phyloP scores from a whole-genome alignment of 1,140 invertebrate species.

The Brachionus plicatilis region DNA sequence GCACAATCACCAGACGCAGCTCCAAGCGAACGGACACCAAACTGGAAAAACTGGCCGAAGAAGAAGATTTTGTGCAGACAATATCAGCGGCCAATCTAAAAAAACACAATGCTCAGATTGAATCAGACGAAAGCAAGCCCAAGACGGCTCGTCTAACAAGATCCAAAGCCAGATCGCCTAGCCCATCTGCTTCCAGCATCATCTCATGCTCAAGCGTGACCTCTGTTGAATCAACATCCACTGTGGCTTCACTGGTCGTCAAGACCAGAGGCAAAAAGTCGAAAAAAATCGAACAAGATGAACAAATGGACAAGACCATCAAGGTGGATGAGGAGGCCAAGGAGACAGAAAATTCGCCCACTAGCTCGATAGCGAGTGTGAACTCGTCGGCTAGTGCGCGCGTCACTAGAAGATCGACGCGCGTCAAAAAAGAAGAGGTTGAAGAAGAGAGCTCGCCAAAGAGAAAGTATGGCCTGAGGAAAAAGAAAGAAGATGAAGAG shows the following conservation, averaged over 20 bases:
- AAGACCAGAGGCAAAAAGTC: not conserved
- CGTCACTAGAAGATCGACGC: not conserved
- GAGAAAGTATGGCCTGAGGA: not conserved
- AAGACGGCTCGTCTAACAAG: not conserved
- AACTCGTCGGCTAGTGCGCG: not conserved
- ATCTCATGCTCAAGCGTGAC: not conserved
- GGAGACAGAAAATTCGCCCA: not conserved
- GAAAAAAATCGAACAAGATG: not conserved
- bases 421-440: not conserved
- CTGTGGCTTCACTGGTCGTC: not conserved
- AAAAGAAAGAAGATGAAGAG: not conserved
- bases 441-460: not conserved
- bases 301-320: not conserved
- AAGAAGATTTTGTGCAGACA: not conserved
- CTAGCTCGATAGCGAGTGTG: not conserved
- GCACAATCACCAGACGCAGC: not conserved
- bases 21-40: not conserved
- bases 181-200: slow-evolving; percentile 1
- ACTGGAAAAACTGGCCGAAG: not conserved
- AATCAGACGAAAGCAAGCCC: not conserved
- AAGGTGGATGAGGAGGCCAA: not conserved
- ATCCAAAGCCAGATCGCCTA: not conserved
- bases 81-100: not conserved
- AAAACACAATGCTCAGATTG: not conserved
- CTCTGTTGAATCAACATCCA: not conserved